These are phyloP conservation scores for Manduca sexta DNA, from an alignment of 1,140 invertebrate species.

Conservation along the genomic window DNA sequence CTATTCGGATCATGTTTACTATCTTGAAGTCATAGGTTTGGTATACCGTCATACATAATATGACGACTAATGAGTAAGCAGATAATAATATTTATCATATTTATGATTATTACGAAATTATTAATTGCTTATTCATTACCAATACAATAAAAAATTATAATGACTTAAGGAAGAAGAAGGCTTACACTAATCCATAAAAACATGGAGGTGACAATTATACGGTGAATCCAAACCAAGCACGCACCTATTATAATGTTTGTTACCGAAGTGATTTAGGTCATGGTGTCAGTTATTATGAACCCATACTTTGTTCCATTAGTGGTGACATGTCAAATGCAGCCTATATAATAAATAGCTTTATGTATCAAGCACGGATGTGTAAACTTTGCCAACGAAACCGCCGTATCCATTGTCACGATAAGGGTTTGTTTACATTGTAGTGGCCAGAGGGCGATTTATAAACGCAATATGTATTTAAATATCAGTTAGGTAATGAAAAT, in stretches of 20 bases:
- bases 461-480: no score
- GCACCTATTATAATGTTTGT: slow-evolving; percentile 6
- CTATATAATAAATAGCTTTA: slow-evolving; percentile 8
- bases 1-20: no score
- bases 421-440: slow-evolving; percentile 14
- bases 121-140: neutral
- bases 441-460: no score
- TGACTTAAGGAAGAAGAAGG: no score
- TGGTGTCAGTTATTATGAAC: slow-evolving; percentile 13
- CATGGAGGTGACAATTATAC: neutral
- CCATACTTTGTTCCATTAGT: slow-evolving; percentile 34
- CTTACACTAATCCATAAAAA: no score
- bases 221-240: neutral
- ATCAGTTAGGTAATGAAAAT: no score
- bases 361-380: slow-evolving; percentile 16
- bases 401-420: slow-evolving; percentile 16
- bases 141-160: no score
- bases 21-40: no score
- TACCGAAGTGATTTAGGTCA: slow-evolving; percentile 23
- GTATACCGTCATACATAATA: no score
- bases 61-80: neutral
- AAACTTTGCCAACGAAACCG: slow-evolving; percentile 32
- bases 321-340: slow-evolving; percentile 27
- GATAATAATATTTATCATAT: neutral
- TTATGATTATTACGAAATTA: neutral